Conservation (phyloP, 2,113 vertebrate genomes). For the Callorhinus ursinus region DNA sequence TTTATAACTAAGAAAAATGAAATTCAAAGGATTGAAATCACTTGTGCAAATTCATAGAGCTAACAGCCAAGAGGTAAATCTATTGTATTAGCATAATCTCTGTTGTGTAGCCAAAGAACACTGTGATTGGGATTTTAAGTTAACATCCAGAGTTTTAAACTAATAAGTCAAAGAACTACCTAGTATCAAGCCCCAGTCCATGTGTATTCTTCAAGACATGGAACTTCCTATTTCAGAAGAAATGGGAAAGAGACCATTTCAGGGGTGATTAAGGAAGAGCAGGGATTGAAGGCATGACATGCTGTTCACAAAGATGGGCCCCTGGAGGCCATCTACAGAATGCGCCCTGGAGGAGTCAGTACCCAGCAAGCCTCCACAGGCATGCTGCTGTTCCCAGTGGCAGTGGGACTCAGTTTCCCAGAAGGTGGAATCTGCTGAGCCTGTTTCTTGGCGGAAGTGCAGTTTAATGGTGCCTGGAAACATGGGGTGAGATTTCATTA, state of each 20-base stretch:
- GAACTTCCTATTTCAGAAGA: neutral
- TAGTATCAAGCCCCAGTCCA: neutral
- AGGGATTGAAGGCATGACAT: neutral
- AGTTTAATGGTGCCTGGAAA: neutral
- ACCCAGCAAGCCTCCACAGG: neutral
- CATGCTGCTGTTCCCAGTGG: accelerated
- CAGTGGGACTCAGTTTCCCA: accelerated
- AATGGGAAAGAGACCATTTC: neutral
- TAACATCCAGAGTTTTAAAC: neutral
- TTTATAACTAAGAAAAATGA: neutral
- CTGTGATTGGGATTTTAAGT: neutral
- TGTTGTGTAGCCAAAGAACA: neutral
- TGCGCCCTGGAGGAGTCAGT: accelerated
- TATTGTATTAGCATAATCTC: neutral
- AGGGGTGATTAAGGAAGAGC: neutral
- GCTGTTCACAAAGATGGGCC: neutral
- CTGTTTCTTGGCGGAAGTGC: neutral
- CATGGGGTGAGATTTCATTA: slow-evolving; percentile 12
- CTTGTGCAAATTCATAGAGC: slow-evolving; percentile 16
- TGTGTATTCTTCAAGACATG: neutral
- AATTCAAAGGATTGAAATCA: neutral
- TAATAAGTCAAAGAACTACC: neutral
- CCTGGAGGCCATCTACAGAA: neutral
- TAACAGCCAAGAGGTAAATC: neutral
- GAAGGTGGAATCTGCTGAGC: neutral